Evolutionary conservation across 2,797 vertebrate species (phyloP).

Genomic region (Artibeus lituratus): DNA sequence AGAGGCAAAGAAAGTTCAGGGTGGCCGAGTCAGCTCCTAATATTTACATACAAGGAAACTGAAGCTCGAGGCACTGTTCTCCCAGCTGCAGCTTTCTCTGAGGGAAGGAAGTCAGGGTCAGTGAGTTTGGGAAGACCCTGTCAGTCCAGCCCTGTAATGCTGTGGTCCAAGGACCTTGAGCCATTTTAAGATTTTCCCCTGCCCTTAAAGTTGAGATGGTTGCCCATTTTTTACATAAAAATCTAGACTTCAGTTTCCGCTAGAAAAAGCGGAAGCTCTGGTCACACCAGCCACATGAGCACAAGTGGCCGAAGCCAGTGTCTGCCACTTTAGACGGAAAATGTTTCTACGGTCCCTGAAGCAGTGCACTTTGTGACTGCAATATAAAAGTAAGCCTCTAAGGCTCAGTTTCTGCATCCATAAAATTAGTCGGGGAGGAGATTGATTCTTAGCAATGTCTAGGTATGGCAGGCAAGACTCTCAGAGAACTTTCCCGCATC

Average conservation of each 20-base stretch:
- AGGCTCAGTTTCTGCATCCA: background rate
- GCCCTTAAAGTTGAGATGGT: background rate
- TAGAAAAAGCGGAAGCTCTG: background rate
- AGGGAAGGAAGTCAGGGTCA: background rate
- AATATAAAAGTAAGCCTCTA: background rate
- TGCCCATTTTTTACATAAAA: background rate
- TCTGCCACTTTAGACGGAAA: background rate
- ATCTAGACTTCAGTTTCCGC: background rate
- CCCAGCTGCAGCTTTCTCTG: background rate
- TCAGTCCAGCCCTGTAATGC: background rate
- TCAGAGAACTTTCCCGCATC: background rate
- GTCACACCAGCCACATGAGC: background rate
- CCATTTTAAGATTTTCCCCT: background rate
- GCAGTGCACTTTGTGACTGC: background rate
- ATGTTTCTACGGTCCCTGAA: background rate
- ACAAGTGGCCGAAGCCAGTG: background rate
- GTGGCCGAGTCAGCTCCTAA: background rate
- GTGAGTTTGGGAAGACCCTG: background rate
- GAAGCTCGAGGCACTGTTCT: background rate
- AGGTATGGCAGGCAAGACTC: background rate
- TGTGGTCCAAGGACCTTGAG: background rate
- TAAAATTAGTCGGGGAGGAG: background rate
- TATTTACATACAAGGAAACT: background rate
- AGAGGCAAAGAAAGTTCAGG: background rate
- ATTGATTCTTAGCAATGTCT: background rate